Base-by-base conservation (phyloP, 1,140 invertebrate species). In the Orussus abietinus region DNA sequence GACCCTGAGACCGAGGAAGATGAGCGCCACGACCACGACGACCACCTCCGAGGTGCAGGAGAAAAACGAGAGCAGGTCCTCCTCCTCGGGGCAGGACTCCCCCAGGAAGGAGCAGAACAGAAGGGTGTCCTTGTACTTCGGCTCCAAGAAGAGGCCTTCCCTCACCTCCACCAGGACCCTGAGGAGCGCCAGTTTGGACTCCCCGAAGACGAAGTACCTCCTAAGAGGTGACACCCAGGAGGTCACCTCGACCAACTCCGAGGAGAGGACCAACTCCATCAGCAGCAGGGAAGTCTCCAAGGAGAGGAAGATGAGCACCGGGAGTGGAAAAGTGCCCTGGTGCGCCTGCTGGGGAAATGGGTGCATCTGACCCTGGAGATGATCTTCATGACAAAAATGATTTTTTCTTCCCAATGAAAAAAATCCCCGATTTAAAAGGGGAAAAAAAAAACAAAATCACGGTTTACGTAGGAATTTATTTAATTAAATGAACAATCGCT, bases 331-430 rank as follows among this genome's bases (percentile, higher is more conserved):
- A 59, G 84, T 88, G 49, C 88, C 88, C 0, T 91, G 88, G 88
- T 90, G 87, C 55, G 88, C 85, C 0, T 90, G 88, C 55, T 90
- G 88, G 87, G 88, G 88, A 7, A 90, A 90, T 47, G 86, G 87
- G 3, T 91, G 88, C 67, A 70, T 88, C 36, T 88, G 49, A 57
- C 9, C 3, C 7, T 10, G 1, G 25, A 31, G 13, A 45, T 33
- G 13, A 10, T 22, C 19, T 25, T 28, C 25, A 30, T 19, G 21
- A 13, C 20, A 10, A 11, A 31, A 5, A 31, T n/a, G n/a, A n/a
- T n/a, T n/a, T n/a, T n/a, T n/a, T n/a, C n/a, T n/a, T n/a, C n/a
- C n/a, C n/a, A n/a, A n/a, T n/a, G n/a, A n/a, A n/a, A n/a, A n/a
- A n/a, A n/a, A n/a, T n/a, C n/a, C n/a, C n/a, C n/a, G n/a, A n/a